These are phyloP conservation scores for Mustelus asterias DNA, from an alignment of 2,113 vertebrate genomes.

Conservation along the genomic window DNA sequence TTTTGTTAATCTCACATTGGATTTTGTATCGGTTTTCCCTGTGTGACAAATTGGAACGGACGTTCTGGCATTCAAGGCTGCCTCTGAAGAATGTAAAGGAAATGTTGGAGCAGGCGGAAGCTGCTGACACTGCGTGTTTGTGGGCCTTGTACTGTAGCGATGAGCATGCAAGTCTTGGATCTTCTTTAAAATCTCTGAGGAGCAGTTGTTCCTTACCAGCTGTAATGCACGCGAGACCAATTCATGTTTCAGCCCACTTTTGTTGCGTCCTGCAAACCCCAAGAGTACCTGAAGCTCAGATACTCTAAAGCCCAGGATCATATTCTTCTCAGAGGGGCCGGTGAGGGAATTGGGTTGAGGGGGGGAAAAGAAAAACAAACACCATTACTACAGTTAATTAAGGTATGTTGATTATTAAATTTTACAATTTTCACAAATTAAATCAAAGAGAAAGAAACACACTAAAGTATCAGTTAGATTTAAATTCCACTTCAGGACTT, in stretches of 20 bases:
- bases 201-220: constrained; percentile 93
- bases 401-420: neutral
- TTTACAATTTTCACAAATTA: neutral
- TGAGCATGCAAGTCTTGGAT: constrained; percentile 95
- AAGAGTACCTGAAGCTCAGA: constrained; percentile 97
- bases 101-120: constrained; percentile 18
- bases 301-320: constrained; percentile 99
- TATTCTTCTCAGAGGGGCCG: constrained; percentile 66
- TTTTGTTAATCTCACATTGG: constrained; percentile 75
- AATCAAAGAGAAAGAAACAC: neutral
- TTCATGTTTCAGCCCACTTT: constrained; percentile 96
- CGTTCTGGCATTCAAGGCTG: constrained; percentile 33
- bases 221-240: constrained; percentile 88
- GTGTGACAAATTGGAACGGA: constrained; percentile 29
- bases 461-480: neutral
- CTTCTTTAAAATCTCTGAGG: constrained; percentile 93
- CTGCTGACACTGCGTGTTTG: constrained; percentile 4
- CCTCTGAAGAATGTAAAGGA: constrained; percentile 23
- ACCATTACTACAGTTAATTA: neutral
- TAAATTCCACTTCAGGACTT: neutral
- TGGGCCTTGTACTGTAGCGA: constrained; percentile 55
- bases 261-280: constrained; percentile 95
- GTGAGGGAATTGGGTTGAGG: neutral
- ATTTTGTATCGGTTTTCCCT: constrained; percentile 50
- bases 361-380: constrained; percentile 44